Evolutionary conservation across 30 jellyfish, hydroid and myxozoan species (phyloP).

Genomic region (Aurelia aurita): DNA sequence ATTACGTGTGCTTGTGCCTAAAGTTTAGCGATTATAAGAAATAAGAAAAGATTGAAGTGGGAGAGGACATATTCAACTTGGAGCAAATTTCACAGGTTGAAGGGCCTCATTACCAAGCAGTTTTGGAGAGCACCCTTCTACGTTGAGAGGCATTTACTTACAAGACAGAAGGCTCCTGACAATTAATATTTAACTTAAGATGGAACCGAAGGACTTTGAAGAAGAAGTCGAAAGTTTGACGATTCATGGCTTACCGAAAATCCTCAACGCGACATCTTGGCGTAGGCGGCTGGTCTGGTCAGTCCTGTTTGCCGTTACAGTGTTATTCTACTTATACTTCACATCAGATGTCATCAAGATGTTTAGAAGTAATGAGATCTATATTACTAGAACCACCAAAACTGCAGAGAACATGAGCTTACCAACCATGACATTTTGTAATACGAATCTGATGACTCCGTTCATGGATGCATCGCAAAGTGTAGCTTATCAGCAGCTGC

Average conservation of each 20-base stretch:
- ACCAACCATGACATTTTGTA: conserved; percentile 64
- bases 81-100: no score
- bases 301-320: conserved; percentile 7
- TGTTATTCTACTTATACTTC: neutral
- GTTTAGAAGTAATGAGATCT: conserved; percentile 6
- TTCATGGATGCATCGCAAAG: neutral
- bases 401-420: neutral
- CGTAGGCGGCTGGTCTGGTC: conserved; percentile 29
- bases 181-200: no score
- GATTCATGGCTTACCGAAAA: conserved; percentile 60
- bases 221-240: conserved; percentile 42
- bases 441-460: neutral
- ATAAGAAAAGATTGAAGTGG: no score
- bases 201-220: neutral
- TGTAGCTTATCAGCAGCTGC: conserved; percentile 22
- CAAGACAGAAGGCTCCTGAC: no score
- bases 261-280: neutral
- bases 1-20: no score
- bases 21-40: no score
- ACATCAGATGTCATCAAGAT: neutral
- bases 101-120: no score
- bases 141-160: no score
- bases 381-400: neutral
- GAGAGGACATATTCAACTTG: no score
- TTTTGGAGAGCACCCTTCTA: no score